These are phyloP conservation scores for Cephus pulcher DNA, from an alignment of 2,888 invertebrate species.

Conservation along the genomic window DNA sequence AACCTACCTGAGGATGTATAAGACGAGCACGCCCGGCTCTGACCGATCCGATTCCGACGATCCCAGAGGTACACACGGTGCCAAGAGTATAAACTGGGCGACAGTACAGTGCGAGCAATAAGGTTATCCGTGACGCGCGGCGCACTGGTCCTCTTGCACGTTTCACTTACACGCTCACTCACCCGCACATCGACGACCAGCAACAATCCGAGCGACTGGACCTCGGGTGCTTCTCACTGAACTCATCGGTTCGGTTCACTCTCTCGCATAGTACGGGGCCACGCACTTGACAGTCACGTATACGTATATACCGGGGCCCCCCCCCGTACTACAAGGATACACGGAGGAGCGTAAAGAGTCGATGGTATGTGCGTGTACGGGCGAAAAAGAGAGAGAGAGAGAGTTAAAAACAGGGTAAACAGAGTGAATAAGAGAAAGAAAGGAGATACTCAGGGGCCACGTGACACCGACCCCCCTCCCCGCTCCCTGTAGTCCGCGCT, in stretches of 20 bases:
- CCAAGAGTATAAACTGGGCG: neutral
- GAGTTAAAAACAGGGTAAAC: slow-evolving; percentile 14
- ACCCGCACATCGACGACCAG: neutral
- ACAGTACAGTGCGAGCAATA: neutral
- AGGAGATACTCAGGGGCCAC: neutral
- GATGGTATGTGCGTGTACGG: neutral
- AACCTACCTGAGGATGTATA: neutral
- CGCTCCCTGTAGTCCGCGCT: neutral
- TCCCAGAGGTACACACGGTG: neutral
- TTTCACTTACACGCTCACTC: neutral
- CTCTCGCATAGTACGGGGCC: neutral
- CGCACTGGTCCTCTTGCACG: neutral
- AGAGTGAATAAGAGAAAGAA: neutral
- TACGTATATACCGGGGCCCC: neutral
- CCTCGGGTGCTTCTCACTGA: neutral
- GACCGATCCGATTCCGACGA: neutral
- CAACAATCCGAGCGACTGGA: neutral
- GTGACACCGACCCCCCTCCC: neutral
- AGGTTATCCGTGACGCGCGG: neutral
- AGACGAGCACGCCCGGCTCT: neutral
- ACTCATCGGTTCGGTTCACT: neutral
- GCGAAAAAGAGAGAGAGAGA: slow-evolving; percentile 21
- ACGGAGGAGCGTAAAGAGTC: neutral
- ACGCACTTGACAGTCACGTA: neutral
- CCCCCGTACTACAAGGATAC: neutral